phyloP scores from a whole-genome alignment of 1,140 invertebrate species.

The Homarus americanus region DNA sequence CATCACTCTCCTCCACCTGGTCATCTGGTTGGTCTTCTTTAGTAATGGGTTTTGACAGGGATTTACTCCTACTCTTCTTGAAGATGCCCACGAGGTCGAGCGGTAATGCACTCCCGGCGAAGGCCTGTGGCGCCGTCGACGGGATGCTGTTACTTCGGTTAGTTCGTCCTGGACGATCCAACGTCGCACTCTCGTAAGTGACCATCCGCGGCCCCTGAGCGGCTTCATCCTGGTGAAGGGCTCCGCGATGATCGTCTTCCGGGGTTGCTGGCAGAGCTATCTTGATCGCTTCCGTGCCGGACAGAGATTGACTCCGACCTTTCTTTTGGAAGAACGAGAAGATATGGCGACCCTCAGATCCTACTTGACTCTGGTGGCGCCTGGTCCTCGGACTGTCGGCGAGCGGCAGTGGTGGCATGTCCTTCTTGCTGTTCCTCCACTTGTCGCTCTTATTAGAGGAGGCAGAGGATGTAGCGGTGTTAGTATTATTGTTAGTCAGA shows the following conservation, averaged over 20 bases:
- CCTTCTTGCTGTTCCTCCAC: slow-evolving; percentile 52
- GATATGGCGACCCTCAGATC: slow-evolving; percentile 69
- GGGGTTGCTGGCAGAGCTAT: slow-evolving; percentile 57
- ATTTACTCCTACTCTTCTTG: slow-evolving; percentile 45
- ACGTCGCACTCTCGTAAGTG: slow-evolving; percentile 47
- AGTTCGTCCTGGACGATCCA: slow-evolving; percentile 38
- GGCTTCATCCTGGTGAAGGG: not conserved
- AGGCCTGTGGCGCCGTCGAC: slow-evolving; percentile 26
- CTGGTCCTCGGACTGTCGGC: slow-evolving; percentile 23
- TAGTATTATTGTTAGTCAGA: slow-evolving; percentile 18
- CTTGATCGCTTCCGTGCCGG: slow-evolving; percentile 72
- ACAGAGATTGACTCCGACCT: slow-evolving; percentile 63
- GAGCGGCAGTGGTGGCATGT: slow-evolving; percentile 50
- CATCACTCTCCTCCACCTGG: slow-evolving; percentile 1
- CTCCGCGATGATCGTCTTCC: slow-evolving; percentile 33
- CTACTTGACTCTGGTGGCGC: slow-evolving; percentile 44
- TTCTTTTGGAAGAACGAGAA: slow-evolving; percentile 74
- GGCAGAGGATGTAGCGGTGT: slow-evolving; percentile 10
- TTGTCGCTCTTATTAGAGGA: slow-evolving; percentile 49
- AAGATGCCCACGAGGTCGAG: slow-evolving; percentile 59
- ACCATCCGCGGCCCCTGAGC: slow-evolving; percentile 17
- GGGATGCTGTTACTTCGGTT: slow-evolving; percentile 69
- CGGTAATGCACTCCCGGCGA: slow-evolving; percentile 40
- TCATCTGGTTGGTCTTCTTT: not conserved
- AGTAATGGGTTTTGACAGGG: slow-evolving; percentile 16